Base-by-base conservation (phyloP, 2,797 vertebrate genomes). In the Kryptolebias ocellatus region DNA sequence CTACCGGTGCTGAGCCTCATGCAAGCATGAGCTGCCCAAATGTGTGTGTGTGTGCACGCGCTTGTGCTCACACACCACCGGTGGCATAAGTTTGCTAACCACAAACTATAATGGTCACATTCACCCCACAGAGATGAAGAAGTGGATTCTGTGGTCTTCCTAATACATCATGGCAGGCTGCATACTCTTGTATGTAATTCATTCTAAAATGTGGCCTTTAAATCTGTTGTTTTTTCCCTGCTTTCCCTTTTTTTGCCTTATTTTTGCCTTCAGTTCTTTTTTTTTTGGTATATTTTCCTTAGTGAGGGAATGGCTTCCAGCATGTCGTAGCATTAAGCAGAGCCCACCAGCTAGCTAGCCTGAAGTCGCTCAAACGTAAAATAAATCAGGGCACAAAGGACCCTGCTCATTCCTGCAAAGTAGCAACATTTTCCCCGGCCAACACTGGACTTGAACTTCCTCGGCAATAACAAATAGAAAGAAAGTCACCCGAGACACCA, bases 401-500 rank as follows among this genome's bases (percentile, higher is more conserved):
- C 88, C 91, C 92, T 88, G 93, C 94, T 95, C 95, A 94, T 95
- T 95, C 92, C 92, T 93, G 93, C 92, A 92, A 94, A 93, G 92
- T 88, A 93, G 92, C 95, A 94, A 95, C 94, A 95, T 96, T 90
- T 90, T 93, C 95, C 93, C 93, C 72, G 93, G 95, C 95, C 94
- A 93, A 93, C 93, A 92, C 74, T 91, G 90, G 90, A 91, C 90
- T 92, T 90, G 80, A 95, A 95, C 95, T 96, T 94, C 91, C 83
- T 83, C 93, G 93, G 95, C 95, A 95, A 96, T 96, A 98, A 98
- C 96, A 98, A 98, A 98, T 96, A 97, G 96, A 95, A 95, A 93
- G 95, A 96, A 95, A 96, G 95, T 96, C 95, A 95, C 95, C 92
- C 92, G 90, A 96, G 96, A 97, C 96, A 94, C 95, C 94, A 93